A percentile compares a stretch with the other conserved stretches of the same genome.
phyloP scores from a whole-genome alignment of 2,113 vertebrate genomes.

The Hemichromis elongatus region DNA sequence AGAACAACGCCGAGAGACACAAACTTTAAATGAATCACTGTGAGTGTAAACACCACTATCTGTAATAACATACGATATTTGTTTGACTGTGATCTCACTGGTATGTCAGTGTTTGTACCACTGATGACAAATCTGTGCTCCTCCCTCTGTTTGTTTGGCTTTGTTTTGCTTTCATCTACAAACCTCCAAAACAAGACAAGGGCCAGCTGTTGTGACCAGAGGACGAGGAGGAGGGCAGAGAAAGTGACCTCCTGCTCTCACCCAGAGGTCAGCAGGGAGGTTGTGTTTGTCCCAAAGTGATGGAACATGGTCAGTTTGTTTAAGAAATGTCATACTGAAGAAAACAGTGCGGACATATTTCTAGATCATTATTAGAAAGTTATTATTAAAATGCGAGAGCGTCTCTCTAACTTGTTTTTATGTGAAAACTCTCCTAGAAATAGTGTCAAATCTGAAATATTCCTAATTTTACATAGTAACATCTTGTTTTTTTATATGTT shows the following conservation, averaged over 20 bases:
- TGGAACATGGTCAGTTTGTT: neutral
- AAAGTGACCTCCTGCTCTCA: conserved; percentile 7
- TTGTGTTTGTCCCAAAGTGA: neutral
- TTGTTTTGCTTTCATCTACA: neutral
- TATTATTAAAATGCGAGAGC: too few species aligned
- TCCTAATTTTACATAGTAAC: neutral
- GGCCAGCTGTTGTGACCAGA: conserved; percentile 23
- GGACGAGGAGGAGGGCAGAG: neutral
- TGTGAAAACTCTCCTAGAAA: neutral
- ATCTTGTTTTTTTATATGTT: neutral
- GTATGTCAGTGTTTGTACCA: conserved; percentile 15
- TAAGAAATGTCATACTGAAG: neutral
- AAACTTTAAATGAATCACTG: neutral
- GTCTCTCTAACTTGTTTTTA: neutral
- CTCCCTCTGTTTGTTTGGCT: conserved; percentile 32
- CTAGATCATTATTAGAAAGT: neutral
- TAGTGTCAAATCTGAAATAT: neutral
- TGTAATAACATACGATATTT: neutral
- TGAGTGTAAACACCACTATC: neutral
- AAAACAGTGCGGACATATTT: neutral
- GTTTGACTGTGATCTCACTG: conserved; percentile 3
- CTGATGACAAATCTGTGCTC: conserved; percentile 6
- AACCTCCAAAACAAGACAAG: conserved; percentile 8
- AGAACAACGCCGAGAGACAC: neutral
- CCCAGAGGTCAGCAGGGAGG: neutral